A percentile compares a stretch with the other conserved stretches of the same genome.
phyloP scores from a whole-genome alignment of 2,797 vertebrate species.

The Neostethus bicornis region DNA sequence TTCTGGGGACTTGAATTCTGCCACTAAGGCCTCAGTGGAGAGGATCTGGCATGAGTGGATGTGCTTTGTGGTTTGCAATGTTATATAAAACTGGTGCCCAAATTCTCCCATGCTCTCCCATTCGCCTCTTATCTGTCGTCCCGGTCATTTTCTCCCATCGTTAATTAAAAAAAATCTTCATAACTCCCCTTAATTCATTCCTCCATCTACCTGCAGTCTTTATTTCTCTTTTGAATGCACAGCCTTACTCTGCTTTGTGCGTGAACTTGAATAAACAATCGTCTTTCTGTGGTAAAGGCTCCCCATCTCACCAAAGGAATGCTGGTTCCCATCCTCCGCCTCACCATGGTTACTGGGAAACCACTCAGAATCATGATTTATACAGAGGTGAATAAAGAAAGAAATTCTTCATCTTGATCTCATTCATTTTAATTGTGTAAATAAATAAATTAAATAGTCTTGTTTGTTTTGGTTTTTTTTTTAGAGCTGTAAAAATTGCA shows the following conservation, averaged over 20 bases:
- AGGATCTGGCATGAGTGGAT: slow-evolving; percentile 83
- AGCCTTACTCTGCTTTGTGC: slow-evolving; percentile 74
- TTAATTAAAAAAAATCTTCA: slow-evolving; percentile 11
- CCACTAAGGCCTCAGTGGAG: slow-evolving; percentile 84
- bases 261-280: slow-evolving; percentile 90
- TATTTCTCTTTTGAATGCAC: slow-evolving; percentile 34
- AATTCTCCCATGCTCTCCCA: slow-evolving; percentile 34
- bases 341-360: slow-evolving; percentile 91
- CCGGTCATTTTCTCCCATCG: slow-evolving; percentile 11
- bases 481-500: slow-evolving; percentile 14
- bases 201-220: slow-evolving; percentile 19
- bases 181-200: slow-evolving; percentile 40
- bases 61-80: slow-evolving; percentile 83
- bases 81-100: slow-evolving; percentile 80
- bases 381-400: slow-evolving; percentile 36
- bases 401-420: slow-evolving; percentile 3
- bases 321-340: slow-evolving; percentile 81
- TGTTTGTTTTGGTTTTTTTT: slow-evolving; percentile 3
- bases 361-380: slow-evolving; percentile 82
- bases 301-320: slow-evolving; percentile 84
- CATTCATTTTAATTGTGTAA: slow-evolving; percentile 13
- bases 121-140: slow-evolving; percentile 3
- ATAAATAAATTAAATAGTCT: slow-evolving; percentile 26
- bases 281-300: slow-evolving; percentile 83
- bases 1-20: slow-evolving; percentile 84